These are phyloP conservation scores for Melanerpes formicivorus DNA, from an alignment of 2,113 vertebrate species.

Conservation along the genomic window DNA sequence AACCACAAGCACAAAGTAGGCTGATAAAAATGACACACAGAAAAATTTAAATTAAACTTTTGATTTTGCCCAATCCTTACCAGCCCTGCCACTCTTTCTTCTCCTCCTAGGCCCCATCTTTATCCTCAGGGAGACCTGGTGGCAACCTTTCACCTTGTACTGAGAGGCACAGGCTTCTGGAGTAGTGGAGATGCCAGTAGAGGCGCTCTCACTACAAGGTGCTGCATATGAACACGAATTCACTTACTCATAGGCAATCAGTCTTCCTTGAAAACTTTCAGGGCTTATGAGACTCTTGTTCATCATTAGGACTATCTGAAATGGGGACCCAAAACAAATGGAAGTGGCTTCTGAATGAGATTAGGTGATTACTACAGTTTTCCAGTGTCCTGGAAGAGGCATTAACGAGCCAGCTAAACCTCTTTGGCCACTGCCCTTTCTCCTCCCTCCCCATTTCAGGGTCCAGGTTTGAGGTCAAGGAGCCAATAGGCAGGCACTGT, in stretches of 20 bases:
- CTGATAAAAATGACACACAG: not conserved
- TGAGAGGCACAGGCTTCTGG: not conserved
- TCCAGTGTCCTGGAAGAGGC: not conserved
- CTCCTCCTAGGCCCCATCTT: not conserved
- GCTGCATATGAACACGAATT: not conserved
- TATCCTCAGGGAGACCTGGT: not conserved
- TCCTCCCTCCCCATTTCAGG: too few species aligned
- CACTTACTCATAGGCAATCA: not conserved
- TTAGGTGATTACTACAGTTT: not conserved
- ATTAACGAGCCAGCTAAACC: too few species aligned
- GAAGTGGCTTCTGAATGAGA: not conserved
- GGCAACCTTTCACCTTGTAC: accelerated
- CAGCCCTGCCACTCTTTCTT: not conserved
- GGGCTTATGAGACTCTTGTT: not conserved
- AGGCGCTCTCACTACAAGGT: not conserved
- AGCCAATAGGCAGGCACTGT: too few species aligned
- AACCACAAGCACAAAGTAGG: not conserved
- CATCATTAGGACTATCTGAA: not conserved
- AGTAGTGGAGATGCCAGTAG: not conserved
- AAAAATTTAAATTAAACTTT: not conserved
- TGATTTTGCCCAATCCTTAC: not conserved
- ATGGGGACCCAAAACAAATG: not conserved
- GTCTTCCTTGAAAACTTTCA: not conserved
- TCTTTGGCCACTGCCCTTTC: too few species aligned
- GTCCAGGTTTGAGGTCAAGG: too few species aligned